Evolutionary conservation across 2,113 vertebrate species (phyloP).

Genomic region (Calyptomena viridis): DNA sequence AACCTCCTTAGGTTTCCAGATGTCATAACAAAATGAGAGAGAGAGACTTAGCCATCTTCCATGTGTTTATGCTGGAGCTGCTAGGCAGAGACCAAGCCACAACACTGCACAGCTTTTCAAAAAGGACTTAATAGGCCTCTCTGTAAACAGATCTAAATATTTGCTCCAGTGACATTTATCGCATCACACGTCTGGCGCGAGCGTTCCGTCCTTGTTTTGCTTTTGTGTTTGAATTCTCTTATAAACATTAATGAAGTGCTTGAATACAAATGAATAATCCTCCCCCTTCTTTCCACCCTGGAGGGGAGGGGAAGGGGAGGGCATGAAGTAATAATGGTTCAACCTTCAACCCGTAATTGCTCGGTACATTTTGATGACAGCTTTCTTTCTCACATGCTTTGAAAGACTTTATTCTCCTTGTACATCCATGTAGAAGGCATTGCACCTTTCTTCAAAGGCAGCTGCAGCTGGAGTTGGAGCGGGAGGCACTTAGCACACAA

Average conservation of each 20-base stretch:
- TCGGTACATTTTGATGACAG: constrained; percentile 38
- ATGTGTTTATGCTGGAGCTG: constrained; percentile 42
- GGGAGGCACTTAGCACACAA: neutral
- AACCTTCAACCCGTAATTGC: constrained; percentile 54
- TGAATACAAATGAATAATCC: constrained; percentile 60
- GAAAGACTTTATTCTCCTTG: neutral
- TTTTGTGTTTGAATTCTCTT: constrained; percentile 34
- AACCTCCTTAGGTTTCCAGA: constrained; percentile 51
- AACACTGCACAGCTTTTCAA: constrained; percentile 44
- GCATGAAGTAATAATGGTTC: constrained; percentile 49
- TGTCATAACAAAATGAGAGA: constrained; percentile 54
- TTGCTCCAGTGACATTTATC: constrained; percentile 55
- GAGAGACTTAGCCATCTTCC: constrained; percentile 52
- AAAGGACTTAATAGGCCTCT: constrained; percentile 62
- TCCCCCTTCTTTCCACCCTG: constrained; percentile 13
- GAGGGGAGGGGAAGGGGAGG: constrained; percentile 30
- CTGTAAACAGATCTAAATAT: constrained; percentile 67
- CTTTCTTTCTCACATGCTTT: constrained; percentile 32
- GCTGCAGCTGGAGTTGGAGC: neutral
- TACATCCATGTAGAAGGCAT: constrained; percentile 15
- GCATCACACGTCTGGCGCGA: constrained; percentile 18
- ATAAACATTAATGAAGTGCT: constrained; percentile 69
- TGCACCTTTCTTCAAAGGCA: constrained; percentile 52
- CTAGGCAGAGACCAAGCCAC: constrained; percentile 51
- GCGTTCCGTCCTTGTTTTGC: constrained; percentile 55